Base-by-base conservation (phyloP, 2,113 vertebrate species). In the Rhynchomys soricoides region DNA sequence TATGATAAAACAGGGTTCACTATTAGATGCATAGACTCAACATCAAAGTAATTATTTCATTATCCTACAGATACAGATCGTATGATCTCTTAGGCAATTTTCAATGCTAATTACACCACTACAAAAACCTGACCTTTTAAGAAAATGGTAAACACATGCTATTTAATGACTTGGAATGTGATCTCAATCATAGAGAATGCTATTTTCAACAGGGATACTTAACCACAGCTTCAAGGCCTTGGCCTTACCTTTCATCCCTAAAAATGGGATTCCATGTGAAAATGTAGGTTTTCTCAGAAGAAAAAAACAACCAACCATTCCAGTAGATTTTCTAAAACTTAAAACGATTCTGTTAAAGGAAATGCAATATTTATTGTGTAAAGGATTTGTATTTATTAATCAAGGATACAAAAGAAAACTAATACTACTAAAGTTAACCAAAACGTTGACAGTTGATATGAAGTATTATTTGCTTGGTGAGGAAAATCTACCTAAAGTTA, bases 401-500 rank as follows among this genome's bases (percentile, higher is more conserved):
- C 64, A 95, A 89, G 89, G 45, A n/a, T 68, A 97, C 59, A 96
- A 91, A 96, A 3, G 40, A 64, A 97, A 96, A 92, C 59, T 10
- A 94, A 93, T 55, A 92, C 52, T 90, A 95, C 48, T 90, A 88
- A 96, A 90, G 34, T 66, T 94, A 74, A 91, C 40, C 34, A 66
- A 43, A 81, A 85, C 86, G 82, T 31, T 92, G 52, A 96, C 64
- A 97, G 85, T 22, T 70, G 64, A 70, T 24, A 86, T 90, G 45
- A 91, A 95, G 43, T 93, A 45, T 85, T 79, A 34, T 57, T 93
- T 70, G 90, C 37, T 17, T 90, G 34, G 22, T 93, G 86, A 97
- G 24, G 26, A 96, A 96, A 94, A 93, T 79, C 48, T 77, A 96
- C 48, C 93, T 95, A 95, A 89, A 90, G 59, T 59, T 91, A 97